A percentile compares a stretch with the other conserved stretches of the same genome.
Evolutionary conservation across 2,113 vertebrate species (phyloP).

Genomic region (Siphamia tubifer): DNA sequence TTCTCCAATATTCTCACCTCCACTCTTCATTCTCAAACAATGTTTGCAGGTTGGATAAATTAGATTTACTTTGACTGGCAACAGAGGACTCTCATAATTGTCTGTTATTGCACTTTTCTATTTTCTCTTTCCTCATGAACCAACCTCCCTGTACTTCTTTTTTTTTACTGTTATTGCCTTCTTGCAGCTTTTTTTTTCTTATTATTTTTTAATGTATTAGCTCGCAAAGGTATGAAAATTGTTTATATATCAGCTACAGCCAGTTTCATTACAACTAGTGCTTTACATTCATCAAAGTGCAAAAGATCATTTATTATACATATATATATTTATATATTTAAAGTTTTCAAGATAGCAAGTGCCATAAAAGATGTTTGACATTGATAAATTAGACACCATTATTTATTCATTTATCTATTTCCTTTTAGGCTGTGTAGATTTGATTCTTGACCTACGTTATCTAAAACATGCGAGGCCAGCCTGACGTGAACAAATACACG

Average conservation of each 20-base stretch:
- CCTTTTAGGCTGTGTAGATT: not conserved
- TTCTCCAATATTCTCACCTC: conserved; percentile 17
- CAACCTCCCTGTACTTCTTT: conserved; percentile 7
- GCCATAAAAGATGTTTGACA: not conserved
- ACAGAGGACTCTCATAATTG: conserved; percentile 39
- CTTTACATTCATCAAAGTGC: not conserved
- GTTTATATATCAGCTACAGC: not conserved
- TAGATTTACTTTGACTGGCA: conserved; percentile 49
- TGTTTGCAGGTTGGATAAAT: conserved; percentile 33
- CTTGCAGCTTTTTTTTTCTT: conserved; percentile 25
- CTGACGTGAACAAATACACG: conserved; percentile 1
- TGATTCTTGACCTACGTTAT: not conserved
- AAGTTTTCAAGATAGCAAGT: not conserved
- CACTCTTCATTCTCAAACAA: conserved; percentile 9
- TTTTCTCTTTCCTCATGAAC: conserved; percentile 8
- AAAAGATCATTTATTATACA: conserved; percentile 15
- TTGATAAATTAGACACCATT: conserved; percentile 10
- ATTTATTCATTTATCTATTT: conserved; percentile 38
- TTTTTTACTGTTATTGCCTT: conserved; percentile 44
- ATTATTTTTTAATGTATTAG: no score
- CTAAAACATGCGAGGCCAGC: not conserved
- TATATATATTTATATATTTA: no score
- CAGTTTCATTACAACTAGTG: not conserved
- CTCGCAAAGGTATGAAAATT: conserved; percentile 45
- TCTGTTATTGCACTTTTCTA: conserved; percentile 54